Evolutionary conservation across 2,113 vertebrate genomes (phyloP), one percentile per base, ranked within the genome.

Genomic region (Carassius gibelio): DNA sequence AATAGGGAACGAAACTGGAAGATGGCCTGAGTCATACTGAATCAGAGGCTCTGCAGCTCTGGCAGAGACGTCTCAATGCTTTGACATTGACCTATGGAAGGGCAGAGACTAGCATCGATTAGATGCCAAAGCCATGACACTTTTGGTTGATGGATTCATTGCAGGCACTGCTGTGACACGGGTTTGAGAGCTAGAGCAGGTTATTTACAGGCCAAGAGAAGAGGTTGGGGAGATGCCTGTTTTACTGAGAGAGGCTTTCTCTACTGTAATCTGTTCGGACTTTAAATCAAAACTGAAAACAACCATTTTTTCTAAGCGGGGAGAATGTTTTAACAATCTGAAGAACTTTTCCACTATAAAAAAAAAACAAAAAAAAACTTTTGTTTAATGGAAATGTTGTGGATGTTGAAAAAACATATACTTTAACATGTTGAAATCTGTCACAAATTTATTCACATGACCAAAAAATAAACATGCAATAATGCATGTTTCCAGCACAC

Each of bases 61-160:
- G 86, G 77, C 84, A 85, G n/a, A 50, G 42, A 83, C 13, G 3
- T 88, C 66, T 75, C 23, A 59, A 64, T 75, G 36, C 26, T 77
- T 59, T 66, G 64, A 85, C 64, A 64, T 64, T 57, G 75, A 86
- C 68, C 36, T 83, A 61, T 80, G 30, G 68, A 59, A 72, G 75
- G 23, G 66, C 52, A 38, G 57, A 85, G 36, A 75, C 23, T 15
- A 30, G 26, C 50, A 86, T 82, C 14, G 79, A 86, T 82, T 86
- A 82, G 59, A 76, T 57, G 79, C 34, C 79, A 82, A 68, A 76
- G 69, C 45, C 45, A 62, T 59, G 79, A 76, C 48, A 68, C 57
- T 55, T 52, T 38, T 76, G 10, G 17, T 38, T 75, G 79, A 76
- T 82, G 21, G 85, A 82, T 82, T 76, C 42, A 81, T 86, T 66